Evolutionary conservation across 2,113 vertebrate genomes (phyloP).

Genomic region (Microcebus murinus): DNA sequence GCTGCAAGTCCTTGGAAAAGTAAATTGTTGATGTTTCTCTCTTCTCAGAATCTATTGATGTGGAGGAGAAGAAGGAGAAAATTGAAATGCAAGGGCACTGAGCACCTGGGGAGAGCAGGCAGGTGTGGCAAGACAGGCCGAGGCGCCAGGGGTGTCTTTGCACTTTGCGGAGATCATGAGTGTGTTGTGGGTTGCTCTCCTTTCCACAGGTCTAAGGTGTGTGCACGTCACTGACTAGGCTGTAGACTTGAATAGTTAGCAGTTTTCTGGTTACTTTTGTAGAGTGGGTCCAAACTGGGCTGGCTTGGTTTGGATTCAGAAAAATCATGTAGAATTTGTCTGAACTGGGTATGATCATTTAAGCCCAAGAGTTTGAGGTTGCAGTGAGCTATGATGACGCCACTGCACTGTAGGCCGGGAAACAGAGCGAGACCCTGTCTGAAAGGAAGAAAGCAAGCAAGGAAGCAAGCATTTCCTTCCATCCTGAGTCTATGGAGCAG

Average conservation of each 20-base stretch:
- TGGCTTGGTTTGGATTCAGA: conserved; percentile 15
- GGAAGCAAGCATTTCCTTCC: neutral
- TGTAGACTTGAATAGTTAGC: neutral
- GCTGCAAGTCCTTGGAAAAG: neutral
- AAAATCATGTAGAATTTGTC: neutral
- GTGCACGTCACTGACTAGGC: neutral
- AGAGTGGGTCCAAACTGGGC: neutral
- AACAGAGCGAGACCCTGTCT: too few species aligned
- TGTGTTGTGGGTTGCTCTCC: neutral
- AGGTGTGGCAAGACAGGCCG: neutral
- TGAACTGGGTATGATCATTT: neutral
- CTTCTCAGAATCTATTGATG: neutral
- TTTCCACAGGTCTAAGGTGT: neutral
- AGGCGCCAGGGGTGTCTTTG: neutral
- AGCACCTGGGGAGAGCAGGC: neutral
- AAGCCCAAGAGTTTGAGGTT: neutral
- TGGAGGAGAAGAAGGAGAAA: neutral
- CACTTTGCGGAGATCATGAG: neutral
- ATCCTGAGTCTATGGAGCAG: too few species aligned
- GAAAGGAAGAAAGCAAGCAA: too few species aligned
- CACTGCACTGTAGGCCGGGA: too few species aligned
- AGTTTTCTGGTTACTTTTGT: conserved; percentile 9
- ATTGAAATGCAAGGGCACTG: neutral
- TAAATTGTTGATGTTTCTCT: neutral
- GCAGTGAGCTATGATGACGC: too few species aligned